Base-by-base conservation (phyloP, 92 coral and sea anemone species). In the Zoanthus gigantus region DNA sequence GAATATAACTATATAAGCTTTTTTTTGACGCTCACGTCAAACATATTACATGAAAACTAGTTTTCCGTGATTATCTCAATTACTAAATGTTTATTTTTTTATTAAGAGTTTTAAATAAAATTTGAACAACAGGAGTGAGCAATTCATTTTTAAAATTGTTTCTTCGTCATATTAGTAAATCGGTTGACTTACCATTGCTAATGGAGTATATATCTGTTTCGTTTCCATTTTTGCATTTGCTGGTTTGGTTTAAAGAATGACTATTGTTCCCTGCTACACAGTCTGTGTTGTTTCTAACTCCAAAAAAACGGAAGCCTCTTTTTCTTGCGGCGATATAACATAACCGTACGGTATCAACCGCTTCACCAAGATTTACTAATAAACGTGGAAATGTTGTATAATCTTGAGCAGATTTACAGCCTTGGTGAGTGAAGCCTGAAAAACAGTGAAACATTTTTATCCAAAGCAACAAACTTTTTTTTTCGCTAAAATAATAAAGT, bases 281-380 rank as follows among this genome's bases (percentile, higher is more conserved):
- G 9, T 76, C 80, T 46, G 17, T 57, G 10, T 76, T 50, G 17
- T 50, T 76, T 50, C 32, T 50, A 4, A 76, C 7, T 76, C 80
- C 80, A 48, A 76, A 76, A 18, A 53, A n/a, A n/a, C 80, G 80
- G 58, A 45, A 18, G 2, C 80, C 61, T 17, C 15, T 18, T 17
- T 12, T 23, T 7, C 50, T 76, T 18, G 80, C 80, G 6, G 12
- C 47, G 29, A 76, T 0, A 57, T 76, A 76, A 76, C 80, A 76
- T 76, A 76, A 17, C 23, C 44, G 80, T 13, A 76, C 60, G 47
- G 80, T 37, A 13, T 76, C 80, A 18, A 14, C 60, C 10, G 80
- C 47, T 46, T 8, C 34, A 3, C 61, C 50, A 6, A 76, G 60
- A 14, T 47, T 76, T 50, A 6, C 63, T n/a, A 48, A 46, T 30